Percentiles rank a stretch among this genome's conserved stretches.
Conservation (phyloP, 2,888 invertebrate genomes). For the Tiliacea aurago region DNA sequence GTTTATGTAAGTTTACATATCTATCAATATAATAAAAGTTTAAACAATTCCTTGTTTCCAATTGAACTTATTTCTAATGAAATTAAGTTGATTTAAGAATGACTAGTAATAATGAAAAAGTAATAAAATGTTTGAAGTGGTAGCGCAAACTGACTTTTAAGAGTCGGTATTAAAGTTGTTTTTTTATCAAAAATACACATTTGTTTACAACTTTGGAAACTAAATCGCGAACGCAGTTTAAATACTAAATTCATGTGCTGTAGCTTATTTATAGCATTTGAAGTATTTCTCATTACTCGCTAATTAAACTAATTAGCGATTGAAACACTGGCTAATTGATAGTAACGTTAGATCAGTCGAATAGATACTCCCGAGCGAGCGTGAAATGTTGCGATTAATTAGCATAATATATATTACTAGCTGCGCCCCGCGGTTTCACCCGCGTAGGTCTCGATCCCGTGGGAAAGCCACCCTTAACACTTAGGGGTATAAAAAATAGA, state of each 20-base stretch:
- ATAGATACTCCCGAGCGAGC: neutral
- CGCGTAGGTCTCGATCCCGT: no score
- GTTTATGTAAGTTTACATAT: neutral
- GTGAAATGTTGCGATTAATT: neutral
- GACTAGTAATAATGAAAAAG: neutral
- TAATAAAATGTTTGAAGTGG: neutral
- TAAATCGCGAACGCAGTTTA: neutral
- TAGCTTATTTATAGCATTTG: neutral
- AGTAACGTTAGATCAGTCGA: neutral
- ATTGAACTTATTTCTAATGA: neutral
- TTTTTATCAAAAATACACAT: neutral
- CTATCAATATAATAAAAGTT: neutral
- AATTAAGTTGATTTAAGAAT: neutral
- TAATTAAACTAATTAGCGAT: conserved; percentile 19
- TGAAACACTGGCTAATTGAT: neutral
- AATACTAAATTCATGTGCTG: neutral
- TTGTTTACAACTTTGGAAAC: neutral
- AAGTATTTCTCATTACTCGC: conserved; percentile 2
- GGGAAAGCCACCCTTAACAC: no score
- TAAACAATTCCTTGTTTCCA: neutral
- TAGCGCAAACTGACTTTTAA: neutral
- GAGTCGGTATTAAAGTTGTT: neutral
- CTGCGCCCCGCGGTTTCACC: no score
- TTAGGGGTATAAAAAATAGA: no score
- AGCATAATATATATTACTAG: no score